Conservation (phyloP, 92 coral and sea anemone genomes). For the Actinostola sp. region DNA sequence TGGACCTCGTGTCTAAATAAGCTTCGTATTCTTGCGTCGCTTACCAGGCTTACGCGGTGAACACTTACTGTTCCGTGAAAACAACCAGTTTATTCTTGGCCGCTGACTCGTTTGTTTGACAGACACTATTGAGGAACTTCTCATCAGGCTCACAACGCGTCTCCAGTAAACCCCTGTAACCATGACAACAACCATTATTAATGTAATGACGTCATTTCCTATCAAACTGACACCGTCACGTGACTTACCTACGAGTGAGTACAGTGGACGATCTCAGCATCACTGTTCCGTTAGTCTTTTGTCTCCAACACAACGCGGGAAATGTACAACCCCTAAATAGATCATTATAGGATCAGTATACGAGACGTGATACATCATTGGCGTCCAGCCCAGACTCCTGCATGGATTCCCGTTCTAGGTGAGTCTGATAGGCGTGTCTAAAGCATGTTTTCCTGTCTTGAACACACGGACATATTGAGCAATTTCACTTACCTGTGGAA, state of each 20-base stretch:
- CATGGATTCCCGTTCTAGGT: too few relatives aligned
- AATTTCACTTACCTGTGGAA: conserved; percentile 73
- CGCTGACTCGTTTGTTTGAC: conserved; percentile 66
- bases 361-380: not conserved
- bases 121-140: conserved; percentile 66
- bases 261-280: conserved; percentile 81
- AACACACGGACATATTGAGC: not conserved
- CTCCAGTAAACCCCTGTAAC: conserved; percentile 64
- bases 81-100: conserved; percentile 78
- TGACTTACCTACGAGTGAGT: conserved; percentile 67
- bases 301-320: conserved; percentile 94
- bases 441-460: not conserved
- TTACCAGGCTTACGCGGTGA: too few relatives aligned
- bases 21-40: too few relatives aligned
- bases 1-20: not conserved
- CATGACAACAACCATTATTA: not conserved
- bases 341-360: not conserved
- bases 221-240: not conserved
- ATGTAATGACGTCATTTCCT: not conserved
- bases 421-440: not conserved
- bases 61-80: conserved; percentile 87
- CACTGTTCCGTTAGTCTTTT: conserved; percentile 60
- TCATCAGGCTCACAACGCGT: conserved; percentile 85
- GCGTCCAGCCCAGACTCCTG: too few relatives aligned
- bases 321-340: conserved; percentile 60